These are phyloP conservation scores for Octopus sinensis DNA, from an alignment of 1,140 invertebrate species.

Conservation along the genomic window DNA sequence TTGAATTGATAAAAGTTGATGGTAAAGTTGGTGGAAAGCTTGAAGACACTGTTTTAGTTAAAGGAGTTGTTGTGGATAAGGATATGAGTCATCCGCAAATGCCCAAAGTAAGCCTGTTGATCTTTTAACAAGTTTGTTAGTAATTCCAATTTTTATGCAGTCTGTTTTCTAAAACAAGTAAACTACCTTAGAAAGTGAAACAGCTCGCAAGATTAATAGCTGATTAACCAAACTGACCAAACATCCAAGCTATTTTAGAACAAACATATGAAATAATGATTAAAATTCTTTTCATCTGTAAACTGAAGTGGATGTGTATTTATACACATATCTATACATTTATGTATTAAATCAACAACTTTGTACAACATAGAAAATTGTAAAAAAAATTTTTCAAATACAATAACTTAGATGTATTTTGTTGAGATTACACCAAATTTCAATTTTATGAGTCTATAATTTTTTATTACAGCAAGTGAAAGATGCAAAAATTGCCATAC, in stretches of 20 bases:
- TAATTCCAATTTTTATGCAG: background rate
- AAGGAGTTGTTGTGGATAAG: slow-evolving; percentile 96
- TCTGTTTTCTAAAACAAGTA: too few relatives aligned
- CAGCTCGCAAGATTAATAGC: background rate
- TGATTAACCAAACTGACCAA: background rate
- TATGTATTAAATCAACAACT: too few relatives aligned
- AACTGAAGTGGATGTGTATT: too few relatives aligned
- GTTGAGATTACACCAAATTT: too few relatives aligned
- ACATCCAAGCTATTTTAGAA: background rate
- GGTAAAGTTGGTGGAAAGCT: slow-evolving; percentile 96
- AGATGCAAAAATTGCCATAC: slow-evolving; percentile 91
- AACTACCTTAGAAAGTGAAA: too few relatives aligned
- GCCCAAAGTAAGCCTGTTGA: slow-evolving; percentile 73
- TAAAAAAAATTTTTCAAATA: too few relatives aligned
- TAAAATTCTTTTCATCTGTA: too few relatives aligned
- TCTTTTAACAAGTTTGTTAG: background rate
- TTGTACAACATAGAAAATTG: too few relatives aligned
- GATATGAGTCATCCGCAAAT: slow-evolving; percentile 99
- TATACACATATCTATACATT: too few relatives aligned
- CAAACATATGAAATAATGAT: background rate
- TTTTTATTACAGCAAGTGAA: slow-evolving; percentile 63
- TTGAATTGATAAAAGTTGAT: slow-evolving; percentile 98
- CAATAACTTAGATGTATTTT: too few relatives aligned
- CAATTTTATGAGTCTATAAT: too few relatives aligned
- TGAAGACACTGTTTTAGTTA: slow-evolving; percentile 95